These are phyloP conservation scores for Hipposideros armiger DNA, from an alignment of 2,113 vertebrate genomes.

Conservation along the genomic window DNA sequence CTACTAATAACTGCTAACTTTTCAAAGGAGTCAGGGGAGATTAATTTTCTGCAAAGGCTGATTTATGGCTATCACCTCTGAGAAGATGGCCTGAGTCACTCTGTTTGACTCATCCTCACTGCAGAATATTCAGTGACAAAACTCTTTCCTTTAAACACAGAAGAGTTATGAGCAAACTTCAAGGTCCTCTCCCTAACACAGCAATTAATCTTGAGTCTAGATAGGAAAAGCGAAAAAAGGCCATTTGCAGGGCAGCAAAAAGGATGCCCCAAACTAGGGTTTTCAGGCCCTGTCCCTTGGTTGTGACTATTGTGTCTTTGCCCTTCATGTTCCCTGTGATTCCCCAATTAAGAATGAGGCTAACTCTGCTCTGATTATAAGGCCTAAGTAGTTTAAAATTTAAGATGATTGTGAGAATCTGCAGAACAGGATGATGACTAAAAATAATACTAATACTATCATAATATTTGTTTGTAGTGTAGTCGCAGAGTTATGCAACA, in stretches of 20 bases:
- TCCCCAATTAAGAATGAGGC: background rate
- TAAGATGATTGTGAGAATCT: background rate
- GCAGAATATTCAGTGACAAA: conserved; percentile 59
- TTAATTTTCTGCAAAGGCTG: conserved; percentile 68
- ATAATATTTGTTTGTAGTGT: background rate
- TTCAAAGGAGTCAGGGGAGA: conserved; percentile 45
- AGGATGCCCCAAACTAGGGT: background rate
- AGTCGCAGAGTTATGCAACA: background rate
- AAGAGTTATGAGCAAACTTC: conserved; percentile 54
- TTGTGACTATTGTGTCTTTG: background rate
- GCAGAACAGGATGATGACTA: background rate
- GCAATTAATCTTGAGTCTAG: conserved; percentile 56
- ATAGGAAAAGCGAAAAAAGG: background rate
- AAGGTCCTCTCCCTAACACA: conserved; percentile 31
- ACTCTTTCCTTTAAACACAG: conserved; percentile 52
- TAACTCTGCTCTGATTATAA: background rate
- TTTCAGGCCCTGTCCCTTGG: background rate
- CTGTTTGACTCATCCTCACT: conserved; percentile 62
- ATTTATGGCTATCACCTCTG: conserved; percentile 69
- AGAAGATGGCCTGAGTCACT: conserved; percentile 67
- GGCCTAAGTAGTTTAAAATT: background rate
- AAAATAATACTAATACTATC: background rate
- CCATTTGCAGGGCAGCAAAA: conserved; percentile 30
- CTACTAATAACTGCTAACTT: conserved; percentile 57
- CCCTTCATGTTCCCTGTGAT: background rate